These are phyloP conservation scores for Sterrhoptilus dennistouni DNA, from an alignment of 2,113 vertebrate species.

Conservation along the genomic window DNA sequence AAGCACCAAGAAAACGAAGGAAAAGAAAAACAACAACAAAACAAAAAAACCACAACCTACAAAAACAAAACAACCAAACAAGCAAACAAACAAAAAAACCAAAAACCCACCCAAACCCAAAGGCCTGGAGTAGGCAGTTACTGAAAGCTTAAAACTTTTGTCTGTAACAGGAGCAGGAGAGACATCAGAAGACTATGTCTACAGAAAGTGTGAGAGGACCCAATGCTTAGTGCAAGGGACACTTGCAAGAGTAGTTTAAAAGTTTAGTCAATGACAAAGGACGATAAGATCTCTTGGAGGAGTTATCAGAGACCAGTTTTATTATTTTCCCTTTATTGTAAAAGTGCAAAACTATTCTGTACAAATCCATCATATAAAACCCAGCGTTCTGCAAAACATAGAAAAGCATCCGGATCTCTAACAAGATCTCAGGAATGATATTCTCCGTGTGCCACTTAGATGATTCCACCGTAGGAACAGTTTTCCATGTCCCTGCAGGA, in stretches of 20 bases:
- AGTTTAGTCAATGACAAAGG: not conserved
- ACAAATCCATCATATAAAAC: conserved; percentile 31
- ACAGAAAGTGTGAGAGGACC: not conserved
- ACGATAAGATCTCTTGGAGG: not conserved
- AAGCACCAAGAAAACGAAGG: rapidly evolving
- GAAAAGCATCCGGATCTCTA: not conserved
- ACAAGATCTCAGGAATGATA: not conserved
- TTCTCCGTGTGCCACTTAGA: not conserved
- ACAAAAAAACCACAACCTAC: too few species aligned
- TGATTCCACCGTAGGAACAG: not conserved
- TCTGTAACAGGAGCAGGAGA: not conserved
- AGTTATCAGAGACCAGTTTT: not conserved
- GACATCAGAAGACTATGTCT: rapidly evolving
- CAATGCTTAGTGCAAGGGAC: not conserved
- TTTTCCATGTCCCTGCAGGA: rapidly evolving
- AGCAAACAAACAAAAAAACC: too few species aligned
- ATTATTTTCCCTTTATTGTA: conserved; percentile 59
- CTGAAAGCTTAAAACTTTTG: rapidly evolving
- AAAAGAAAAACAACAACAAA: too few species aligned
- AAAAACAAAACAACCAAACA: too few species aligned
- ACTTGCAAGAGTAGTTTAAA: not conserved
- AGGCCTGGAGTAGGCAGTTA: rapidly evolving
- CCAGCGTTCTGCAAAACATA: not conserved
- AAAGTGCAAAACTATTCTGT: conserved; percentile 62
- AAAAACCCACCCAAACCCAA: too few species aligned